phyloP scores from a whole-genome alignment of 2,797 vertebrate species.

The Rhinophrynus dorsalis region DNA sequence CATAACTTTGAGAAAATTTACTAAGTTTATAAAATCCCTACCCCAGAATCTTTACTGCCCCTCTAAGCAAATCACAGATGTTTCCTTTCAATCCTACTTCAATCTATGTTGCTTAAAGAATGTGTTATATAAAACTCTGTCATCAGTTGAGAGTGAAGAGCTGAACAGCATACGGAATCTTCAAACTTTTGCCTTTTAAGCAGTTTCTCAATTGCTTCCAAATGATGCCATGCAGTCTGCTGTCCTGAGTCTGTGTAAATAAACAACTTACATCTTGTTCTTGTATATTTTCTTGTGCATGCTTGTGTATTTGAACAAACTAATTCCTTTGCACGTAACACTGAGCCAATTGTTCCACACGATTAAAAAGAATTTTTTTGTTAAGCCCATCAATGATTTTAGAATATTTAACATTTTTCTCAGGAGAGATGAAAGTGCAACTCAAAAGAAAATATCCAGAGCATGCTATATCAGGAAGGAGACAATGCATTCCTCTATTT shows the following conservation, averaged over 20 bases:
- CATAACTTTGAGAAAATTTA: too few species aligned
- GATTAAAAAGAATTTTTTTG: conserved; percentile 28
- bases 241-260: conserved; percentile 1
- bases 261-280: conserved; percentile 18
- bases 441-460: conserved; percentile 32
- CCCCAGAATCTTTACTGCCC: too few species aligned
- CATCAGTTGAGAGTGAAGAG: not conserved
- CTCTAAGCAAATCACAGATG: too few species aligned
- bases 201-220: not conserved
- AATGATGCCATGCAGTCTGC: conserved; percentile 11
- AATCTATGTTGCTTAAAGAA: too few species aligned
- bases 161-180: not conserved
- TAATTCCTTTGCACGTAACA: conserved; percentile 25
- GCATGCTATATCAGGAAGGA: conserved; percentile 26
- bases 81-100: too few species aligned
- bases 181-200: not conserved
- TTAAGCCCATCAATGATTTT: conserved; percentile 14
- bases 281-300: conserved; percentile 36
- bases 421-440: conserved; percentile 31
- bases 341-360: conserved; percentile 32
- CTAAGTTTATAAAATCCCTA: too few species aligned
- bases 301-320: conserved; percentile 30
- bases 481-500: conserved; percentile 14
- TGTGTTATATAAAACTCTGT: too few species aligned
- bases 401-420: conserved; percentile 36